A percentile compares a stretch with the other conserved stretches of the same genome.
Evolutionary conservation across 2,113 vertebrate species (phyloP).

Genomic region (Sander lucioperca): DNA sequence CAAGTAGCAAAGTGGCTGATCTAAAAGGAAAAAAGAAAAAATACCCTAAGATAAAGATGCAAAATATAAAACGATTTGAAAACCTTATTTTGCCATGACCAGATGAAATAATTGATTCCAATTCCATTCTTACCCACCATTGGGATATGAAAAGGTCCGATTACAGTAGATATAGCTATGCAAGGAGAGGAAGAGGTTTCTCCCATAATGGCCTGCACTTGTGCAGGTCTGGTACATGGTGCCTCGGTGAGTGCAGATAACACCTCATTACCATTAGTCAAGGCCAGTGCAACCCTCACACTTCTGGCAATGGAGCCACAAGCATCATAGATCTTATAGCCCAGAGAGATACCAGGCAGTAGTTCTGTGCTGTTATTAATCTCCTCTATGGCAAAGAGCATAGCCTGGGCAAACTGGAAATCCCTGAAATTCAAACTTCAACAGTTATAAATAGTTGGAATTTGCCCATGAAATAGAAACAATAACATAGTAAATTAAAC

Average conservation of each 20-base stretch:
- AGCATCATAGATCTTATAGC: no score
- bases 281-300: no score
- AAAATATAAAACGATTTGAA: background rate
- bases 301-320: no score
- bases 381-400: no score
- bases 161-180: background rate
- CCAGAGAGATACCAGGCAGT: no score
- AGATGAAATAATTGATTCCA: no score
- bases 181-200: no score
- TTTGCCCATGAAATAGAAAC: background rate
- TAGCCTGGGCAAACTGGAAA: slow-evolving; percentile 62
- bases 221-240: no score
- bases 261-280: no score
- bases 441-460: background rate
- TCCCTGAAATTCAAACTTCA: slow-evolving; percentile 68
- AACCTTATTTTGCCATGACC: no score
- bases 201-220: no score
- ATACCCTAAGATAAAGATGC: background rate
- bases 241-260: background rate
- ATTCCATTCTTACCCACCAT: slow-evolving; percentile 66
- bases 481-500: rapidly evolving
- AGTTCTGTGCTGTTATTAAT: no score
- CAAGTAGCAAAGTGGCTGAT: slow-evolving; percentile 81
- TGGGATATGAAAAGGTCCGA: slow-evolving; percentile 79
- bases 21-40: slow-evolving; percentile 32